These are phyloP conservation scores for Halichondria panicea DNA, from an alignment of 37 sponge, comb jelly and placozoan genomes.

Conservation along the genomic window DNA sequence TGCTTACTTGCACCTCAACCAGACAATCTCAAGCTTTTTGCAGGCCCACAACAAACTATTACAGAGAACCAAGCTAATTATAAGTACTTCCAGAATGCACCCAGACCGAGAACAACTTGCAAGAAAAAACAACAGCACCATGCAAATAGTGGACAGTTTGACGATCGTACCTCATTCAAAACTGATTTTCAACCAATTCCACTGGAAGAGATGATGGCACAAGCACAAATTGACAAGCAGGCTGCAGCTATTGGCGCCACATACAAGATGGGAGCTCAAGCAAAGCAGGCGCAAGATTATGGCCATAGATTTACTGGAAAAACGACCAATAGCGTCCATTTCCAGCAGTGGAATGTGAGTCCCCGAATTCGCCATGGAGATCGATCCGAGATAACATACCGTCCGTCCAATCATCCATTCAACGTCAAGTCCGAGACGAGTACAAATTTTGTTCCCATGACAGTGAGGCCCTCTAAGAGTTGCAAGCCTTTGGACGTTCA, in stretches of 20 bases:
- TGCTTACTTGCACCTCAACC: too few relatives aligned
- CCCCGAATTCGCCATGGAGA: slow-evolving; percentile 6
- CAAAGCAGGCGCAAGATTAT: neutral
- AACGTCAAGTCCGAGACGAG: neutral
- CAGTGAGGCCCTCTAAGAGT: neutral
- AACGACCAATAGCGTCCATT: slow-evolving; percentile 3
- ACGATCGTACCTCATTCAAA: neutral
- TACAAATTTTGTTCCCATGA: neutral
- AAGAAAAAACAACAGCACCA: neutral
- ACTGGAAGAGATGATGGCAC: slow-evolving; percentile 4
- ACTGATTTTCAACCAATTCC: too few relatives aligned
- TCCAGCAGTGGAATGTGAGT: slow-evolving; percentile 5
- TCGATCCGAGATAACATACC: slow-evolving; percentile 2
- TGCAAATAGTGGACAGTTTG: neutral
- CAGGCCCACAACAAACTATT: too few relatives aligned
- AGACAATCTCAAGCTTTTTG: too few relatives aligned
- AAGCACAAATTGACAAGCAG: neutral
- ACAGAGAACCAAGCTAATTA: too few relatives aligned
- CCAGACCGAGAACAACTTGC: neutral
- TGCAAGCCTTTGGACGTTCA: slow-evolving; percentile 9
- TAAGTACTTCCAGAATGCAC: too few relatives aligned
- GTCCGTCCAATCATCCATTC: slow-evolving; percentile 7
- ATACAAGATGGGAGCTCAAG: neutral
- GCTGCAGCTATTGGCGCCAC: neutral
- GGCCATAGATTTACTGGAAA: neutral